Base-by-base conservation (phyloP, 2,888 invertebrate species). In the Drosophila austrosaltans region DNA sequence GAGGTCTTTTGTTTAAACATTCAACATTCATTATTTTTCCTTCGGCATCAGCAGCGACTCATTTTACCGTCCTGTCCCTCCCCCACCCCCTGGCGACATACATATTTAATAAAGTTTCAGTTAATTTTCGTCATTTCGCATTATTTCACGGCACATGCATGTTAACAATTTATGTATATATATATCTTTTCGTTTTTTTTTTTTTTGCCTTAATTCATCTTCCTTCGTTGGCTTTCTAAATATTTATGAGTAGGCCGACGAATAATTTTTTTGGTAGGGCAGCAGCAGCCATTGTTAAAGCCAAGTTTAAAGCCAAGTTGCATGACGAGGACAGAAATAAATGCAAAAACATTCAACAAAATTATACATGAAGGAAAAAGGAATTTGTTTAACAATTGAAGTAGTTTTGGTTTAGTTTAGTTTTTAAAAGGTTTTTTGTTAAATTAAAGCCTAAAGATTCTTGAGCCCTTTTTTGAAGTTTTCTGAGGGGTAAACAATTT, bases 71-170 rank as follows among this genome's bases (percentile, higher is more conserved):
- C 3, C 32, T 20, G 48, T 16, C 16, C n/a, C 4, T 1, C 25
- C 12, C 8, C 2, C 12, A n/a, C 48, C n/a, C 25, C 54, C 44
- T 53, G 74, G 62, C 59, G 83, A 81, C 77, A 83, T 87, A 81
- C 77, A 83, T 86, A 81, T 87, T 87, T 83, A 86, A 83, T 83
- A 87, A 83, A 81, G 71, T 83, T 79, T 81, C 77, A 75, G 84
- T 81, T 83, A 86, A 83, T 83, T 83, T 86, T 69, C 84, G 78
- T 81, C 81, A 79, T 70, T 48, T 78, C 81, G 70, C 77, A 81
- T 81, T 82, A 82, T 82, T 81, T 82, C 77, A 77, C 67, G 73
- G 79, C 81, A 77, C 81, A 83, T 79, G 81, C 79, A 79, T 83
- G 83, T 77, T 81, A 76, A 81, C 78, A 82, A 82, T 82, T 81